A percentile compares a stretch with the other conserved stretches of the same genome.
Conservation (phyloP, 2,113 vertebrate genomes). For the Nanger granti region DNA sequence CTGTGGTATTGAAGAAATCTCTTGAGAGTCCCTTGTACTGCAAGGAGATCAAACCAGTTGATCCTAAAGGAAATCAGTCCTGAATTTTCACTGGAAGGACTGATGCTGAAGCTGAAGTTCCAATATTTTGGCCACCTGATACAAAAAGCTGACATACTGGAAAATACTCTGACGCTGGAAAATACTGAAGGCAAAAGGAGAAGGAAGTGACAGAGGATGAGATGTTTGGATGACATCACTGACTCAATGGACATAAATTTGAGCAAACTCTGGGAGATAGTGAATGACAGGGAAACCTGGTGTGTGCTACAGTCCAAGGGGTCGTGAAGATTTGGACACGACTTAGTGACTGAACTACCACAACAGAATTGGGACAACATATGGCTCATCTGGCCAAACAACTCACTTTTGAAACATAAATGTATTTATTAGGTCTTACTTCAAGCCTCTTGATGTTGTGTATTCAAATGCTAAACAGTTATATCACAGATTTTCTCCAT, state of each 20-base stretch:
- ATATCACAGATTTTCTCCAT: not conserved
- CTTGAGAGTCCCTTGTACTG: not conserved
- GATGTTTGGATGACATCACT: not conserved
- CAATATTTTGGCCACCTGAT: not conserved
- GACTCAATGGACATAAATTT: not conserved
- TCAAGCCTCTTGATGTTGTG: not conserved
- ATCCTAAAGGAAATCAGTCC: not conserved
- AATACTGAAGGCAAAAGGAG: not conserved
- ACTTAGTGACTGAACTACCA: not conserved
- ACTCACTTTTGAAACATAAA: not conserved
- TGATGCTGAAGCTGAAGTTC: not conserved
- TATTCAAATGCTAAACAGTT: not conserved
- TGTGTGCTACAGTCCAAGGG: not conserved
- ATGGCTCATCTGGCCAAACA: not conserved
- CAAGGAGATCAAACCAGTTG: not conserved
- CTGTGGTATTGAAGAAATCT: not conserved
- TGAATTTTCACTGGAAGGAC: not conserved
- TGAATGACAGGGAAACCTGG: not conserved
- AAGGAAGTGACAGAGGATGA: not conserved
- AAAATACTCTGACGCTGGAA: not conserved
- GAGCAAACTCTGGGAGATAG: not conserved
- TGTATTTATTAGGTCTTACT: not conserved
- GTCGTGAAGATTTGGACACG: accelerated
- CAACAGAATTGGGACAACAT: not conserved
- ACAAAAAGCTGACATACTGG: not conserved